Evolutionary conservation across 2,113 vertebrate species (phyloP), one percentile per base, ranked within the genome.

Genomic region (Beaufortia kweichowensis): DNA sequence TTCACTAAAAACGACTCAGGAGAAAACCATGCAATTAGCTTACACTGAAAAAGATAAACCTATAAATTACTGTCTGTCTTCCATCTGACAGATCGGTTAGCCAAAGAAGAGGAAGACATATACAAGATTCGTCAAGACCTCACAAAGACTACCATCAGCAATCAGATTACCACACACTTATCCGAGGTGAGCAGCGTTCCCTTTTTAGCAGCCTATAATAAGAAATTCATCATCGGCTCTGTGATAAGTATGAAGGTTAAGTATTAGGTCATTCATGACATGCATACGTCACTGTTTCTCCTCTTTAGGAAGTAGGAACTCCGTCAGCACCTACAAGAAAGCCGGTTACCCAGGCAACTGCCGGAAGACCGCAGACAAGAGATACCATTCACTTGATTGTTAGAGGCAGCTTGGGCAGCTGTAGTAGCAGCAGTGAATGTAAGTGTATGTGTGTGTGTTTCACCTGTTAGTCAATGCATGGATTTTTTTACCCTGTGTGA

Each of bases 371-470:
- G 70, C 94, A 95, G 81, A 90, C 91, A 24, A 94, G 91, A 84
- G 97, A 98, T 80, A 92, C 95, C 7, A 98, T 99, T 78, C 94
- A 94, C 6, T 95, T 98, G 92, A 96, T 99, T 60, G 97, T 99
- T 67, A 94, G 96, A 88, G 97, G 97, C 81, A 97, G 96, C 65
- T 88, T 98, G 71, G 96, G 97, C 85, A 99, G 96, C 90, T 98
- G 96, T 89, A 99, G 96, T 89, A 98, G 95, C 83, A 99, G 95
- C 82, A 99, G 94, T 80, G 97, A 99, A 89, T 98, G 97, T 99
- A 86, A 94, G 95, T 92, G 39, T 41, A 17, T 60, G 43, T 29
- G 67, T 64, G 31, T 62, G 62, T 78, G 57, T 56, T 74, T 29
- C 24, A 76, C 79, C 73, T 79, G 41, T 72, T 59, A 23, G 62